phyloP scores from a whole-genome alignment of 2,888 invertebrate species.

The Caenorhabditis zanzibari region DNA sequence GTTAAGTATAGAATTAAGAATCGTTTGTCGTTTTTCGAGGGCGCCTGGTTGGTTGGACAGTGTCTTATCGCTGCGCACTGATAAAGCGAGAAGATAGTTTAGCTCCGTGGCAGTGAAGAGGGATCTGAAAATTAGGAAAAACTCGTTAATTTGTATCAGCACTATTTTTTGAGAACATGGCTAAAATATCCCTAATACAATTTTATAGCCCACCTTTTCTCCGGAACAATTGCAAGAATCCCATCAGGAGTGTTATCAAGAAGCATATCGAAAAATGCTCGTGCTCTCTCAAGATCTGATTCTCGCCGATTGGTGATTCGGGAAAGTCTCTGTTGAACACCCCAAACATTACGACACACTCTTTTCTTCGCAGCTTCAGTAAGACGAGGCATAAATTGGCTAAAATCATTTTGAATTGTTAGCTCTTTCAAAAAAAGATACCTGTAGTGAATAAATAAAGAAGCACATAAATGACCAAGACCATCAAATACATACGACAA shows the following conservation, averaged over 20 bases:
- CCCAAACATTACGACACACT: conserved; percentile 90
- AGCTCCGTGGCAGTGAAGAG: conserved; percentile 62
- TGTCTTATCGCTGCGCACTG: conserved; percentile 87
- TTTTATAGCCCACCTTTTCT: conserved; percentile 85
- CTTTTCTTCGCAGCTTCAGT: conserved; percentile 90
- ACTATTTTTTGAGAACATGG: no score
- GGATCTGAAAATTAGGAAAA: conserved; percentile 44
- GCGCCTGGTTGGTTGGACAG: conserved; percentile 84
- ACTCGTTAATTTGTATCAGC: no score
- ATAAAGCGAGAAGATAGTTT: conserved; percentile 86
- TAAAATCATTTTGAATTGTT: conserved; percentile 84
- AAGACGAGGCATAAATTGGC: conserved; percentile 90
- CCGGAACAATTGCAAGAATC: conserved; percentile 83
- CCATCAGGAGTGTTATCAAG: conserved; percentile 82
- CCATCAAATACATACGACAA: conserved; percentile 87
- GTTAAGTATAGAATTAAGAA: conserved; percentile 90
- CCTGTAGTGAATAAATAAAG: conserved; percentile 88
- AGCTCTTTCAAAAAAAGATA: conserved; percentile 14
- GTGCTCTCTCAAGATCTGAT: conserved; percentile 92
- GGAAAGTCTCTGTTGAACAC: conserved; percentile 91
- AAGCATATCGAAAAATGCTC: conserved; percentile 84
- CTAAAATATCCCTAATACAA: neutral
- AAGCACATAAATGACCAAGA: conserved; percentile 90
- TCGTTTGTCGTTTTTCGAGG: conserved; percentile 87
- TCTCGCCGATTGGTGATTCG: conserved; percentile 88